phyloP scores from a whole-genome alignment of 2,113 vertebrate genomes.

The Pangasianodon hypophthalmus region DNA sequence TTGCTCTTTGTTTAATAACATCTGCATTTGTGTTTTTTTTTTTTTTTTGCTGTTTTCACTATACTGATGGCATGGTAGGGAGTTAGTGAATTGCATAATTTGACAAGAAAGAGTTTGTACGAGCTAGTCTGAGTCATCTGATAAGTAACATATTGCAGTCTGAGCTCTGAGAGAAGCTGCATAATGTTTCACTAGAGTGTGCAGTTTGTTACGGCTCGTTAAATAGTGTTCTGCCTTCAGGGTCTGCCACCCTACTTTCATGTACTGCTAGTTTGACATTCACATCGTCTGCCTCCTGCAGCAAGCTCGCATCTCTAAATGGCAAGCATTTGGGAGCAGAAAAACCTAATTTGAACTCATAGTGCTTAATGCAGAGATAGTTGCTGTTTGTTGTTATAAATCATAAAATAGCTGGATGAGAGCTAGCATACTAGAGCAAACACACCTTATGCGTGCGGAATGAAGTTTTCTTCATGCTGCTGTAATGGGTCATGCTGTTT shows the following conservation, averaged over 20 bases:
- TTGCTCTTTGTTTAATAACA: background rate
- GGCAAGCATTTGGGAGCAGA: background rate
- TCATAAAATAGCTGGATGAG: background rate
- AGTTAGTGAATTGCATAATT: background rate
- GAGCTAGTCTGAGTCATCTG: background rate
- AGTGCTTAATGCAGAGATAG: background rate
- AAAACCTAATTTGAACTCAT: background rate
- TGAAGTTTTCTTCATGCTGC: background rate
- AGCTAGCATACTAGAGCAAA: background rate
- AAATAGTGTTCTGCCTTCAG: constrained; percentile 24
- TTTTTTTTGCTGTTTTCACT: background rate
- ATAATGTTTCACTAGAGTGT: constrained; percentile 29
- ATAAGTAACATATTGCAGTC: constrained; percentile 33
- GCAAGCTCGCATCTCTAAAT: background rate
- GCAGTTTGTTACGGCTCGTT: constrained; percentile 13
- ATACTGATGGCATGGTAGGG: background rate
- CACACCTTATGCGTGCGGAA: background rate
- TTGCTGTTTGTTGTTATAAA: background rate
- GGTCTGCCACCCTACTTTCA: constrained; percentile 7
- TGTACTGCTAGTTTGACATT: background rate
- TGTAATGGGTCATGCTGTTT: background rate
- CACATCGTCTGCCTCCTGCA: constrained; percentile 5
- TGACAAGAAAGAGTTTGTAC: background rate
- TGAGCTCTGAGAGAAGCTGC: background rate
- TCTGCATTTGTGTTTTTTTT: background rate